Evolutionary conservation across 2,113 vertebrate genomes (phyloP).

Genomic region (Tragelaphus buxtoni): DNA sequence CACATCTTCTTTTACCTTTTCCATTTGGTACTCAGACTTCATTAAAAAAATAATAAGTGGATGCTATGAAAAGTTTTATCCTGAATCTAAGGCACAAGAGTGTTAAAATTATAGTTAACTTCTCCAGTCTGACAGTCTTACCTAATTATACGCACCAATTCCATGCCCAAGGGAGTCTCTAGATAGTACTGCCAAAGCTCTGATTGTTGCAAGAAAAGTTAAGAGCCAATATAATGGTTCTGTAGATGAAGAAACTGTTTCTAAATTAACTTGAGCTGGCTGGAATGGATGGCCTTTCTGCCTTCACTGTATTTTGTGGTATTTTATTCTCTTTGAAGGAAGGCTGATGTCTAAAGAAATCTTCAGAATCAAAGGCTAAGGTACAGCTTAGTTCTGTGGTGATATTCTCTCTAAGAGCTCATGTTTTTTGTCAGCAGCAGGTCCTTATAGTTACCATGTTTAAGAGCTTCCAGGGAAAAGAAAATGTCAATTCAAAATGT

Average conservation of each 20-base stretch:
- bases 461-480: not conserved
- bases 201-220: not conserved
- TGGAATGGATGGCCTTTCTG: not conserved
- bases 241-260: slow-evolving; percentile 1
- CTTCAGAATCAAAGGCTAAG: not conserved
- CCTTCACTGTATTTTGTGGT: not conserved
- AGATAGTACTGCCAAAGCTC: not conserved
- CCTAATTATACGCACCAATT: not conserved
- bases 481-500: not conserved
- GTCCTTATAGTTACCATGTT: not conserved
- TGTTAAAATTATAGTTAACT: not conserved
- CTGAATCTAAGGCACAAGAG: not conserved
- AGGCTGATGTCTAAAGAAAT: not conserved
- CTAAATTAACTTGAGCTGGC: not conserved
- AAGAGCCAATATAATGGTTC: not conserved
- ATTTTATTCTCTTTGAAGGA: not conserved
- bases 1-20: not conserved
- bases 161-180: not conserved
- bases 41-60: not conserved
- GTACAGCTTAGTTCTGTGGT: not conserved
- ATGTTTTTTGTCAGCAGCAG: not conserved
- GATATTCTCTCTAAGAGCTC: not conserved
- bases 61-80: not conserved
- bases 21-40: not conserved
- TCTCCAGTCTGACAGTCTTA: not conserved